Percentiles rank a stretch among this genome's conserved stretches.
phyloP scores from a whole-genome alignment of 2,888 invertebrate genomes.

The Quadroppia sp. region DNA sequence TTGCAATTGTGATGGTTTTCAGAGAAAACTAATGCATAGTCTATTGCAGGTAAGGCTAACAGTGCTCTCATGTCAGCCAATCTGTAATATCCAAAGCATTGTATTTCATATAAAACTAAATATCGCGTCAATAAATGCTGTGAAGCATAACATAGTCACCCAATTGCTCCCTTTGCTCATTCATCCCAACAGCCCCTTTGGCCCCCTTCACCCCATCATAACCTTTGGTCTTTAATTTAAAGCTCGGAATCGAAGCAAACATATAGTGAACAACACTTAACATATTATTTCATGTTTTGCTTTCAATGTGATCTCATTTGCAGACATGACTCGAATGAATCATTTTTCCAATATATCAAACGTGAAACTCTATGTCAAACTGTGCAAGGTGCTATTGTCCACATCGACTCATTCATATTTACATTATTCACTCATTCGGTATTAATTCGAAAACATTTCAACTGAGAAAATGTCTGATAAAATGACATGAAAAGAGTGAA shows the following conservation, averaged over 20 bases:
- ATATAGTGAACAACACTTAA: slow-evolving; percentile 22
- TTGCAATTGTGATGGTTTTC: neutral
- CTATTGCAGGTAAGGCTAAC: neutral
- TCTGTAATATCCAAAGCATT: neutral
- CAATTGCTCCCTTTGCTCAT: neutral
- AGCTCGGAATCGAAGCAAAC: neutral
- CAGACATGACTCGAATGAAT: slow-evolving; percentile 12
- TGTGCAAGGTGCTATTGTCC: too few relatives aligned
- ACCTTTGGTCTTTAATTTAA: slow-evolving; percentile 20
- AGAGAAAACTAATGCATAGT: slow-evolving; percentile 25
- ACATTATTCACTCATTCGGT: too few relatives aligned
- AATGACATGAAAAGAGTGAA: too few relatives aligned
- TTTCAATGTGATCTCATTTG: neutral
- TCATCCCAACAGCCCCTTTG: neutral
- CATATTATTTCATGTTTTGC: neutral
- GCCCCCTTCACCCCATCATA: neutral
- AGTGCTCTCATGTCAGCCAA: neutral
- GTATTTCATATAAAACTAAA: neutral
- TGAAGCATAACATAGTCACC: neutral
- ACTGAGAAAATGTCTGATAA: too few relatives aligned
- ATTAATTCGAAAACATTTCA: too few relatives aligned
- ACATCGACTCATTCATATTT: too few relatives aligned
- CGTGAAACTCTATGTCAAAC: neutral
- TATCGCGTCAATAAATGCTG: neutral
- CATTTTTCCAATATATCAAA: neutral